phyloP scores from a whole-genome alignment of 2,113 vertebrate genomes.

The Peromyscus californicus region DNA sequence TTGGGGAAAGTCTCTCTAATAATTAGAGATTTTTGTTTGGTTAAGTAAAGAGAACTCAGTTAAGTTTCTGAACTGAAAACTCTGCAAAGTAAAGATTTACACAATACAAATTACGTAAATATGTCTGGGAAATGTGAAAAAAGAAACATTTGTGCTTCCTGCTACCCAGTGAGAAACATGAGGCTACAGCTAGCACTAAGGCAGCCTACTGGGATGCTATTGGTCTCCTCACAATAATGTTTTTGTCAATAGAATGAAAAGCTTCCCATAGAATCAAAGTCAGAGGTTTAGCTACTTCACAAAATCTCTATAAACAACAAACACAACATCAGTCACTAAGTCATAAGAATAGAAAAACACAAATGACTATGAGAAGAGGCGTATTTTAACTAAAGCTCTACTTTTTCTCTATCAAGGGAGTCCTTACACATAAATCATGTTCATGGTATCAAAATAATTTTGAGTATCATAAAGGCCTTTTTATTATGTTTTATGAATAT shows the following conservation, averaged over 20 bases:
- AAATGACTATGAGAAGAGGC: constrained; percentile 12
- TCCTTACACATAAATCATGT: constrained; percentile 23
- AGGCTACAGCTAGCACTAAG: too few relatives aligned
- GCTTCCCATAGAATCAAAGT: background rate
- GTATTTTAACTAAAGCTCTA: background rate
- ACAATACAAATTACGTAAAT: background rate
- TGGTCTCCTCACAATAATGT: background rate
- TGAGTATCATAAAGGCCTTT: background rate
- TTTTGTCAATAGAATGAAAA: background rate
- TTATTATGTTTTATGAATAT: background rate
- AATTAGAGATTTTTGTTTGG: background rate
- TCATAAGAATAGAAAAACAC: background rate
- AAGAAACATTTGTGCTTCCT: background rate
- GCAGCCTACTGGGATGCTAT: background rate
- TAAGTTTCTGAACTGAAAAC: background rate
- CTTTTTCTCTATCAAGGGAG: background rate
- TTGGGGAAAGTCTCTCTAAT: background rate
- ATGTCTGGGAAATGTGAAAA: background rate
- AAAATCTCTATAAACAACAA: background rate
- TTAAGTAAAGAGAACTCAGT: constrained; percentile 11
- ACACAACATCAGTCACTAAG: background rate
- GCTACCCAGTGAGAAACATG: background rate
- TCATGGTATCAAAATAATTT: background rate
- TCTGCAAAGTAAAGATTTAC: background rate
- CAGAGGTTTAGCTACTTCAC: background rate